A percentile compares a stretch with the other conserved stretches of the same genome.
These are phyloP conservation scores for Hybos culiciformis DNA, from an alignment of 2,888 invertebrate genomes.

Conservation along the genomic window DNA sequence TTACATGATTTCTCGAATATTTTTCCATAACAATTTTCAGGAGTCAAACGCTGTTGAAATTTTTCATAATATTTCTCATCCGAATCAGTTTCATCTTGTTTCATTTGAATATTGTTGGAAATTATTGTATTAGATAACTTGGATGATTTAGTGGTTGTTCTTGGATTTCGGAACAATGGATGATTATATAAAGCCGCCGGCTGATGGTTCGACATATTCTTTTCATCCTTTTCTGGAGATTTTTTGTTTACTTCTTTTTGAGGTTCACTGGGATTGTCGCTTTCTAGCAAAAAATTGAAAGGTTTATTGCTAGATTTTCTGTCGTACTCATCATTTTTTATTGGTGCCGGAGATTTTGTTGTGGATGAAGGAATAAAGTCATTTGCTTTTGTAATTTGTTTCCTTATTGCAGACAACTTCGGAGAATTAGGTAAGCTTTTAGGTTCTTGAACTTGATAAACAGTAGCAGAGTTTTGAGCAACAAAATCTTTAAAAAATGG, in stretches of 20 bases:
- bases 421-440: slow-evolving; percentile 43
- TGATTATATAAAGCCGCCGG: slow-evolving; percentile 46
- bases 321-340: no score
- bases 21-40: slow-evolving; percentile 17
- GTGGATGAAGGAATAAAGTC: no score
- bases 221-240: not conserved
- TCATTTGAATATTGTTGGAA: no score
- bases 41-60: slow-evolving; percentile 13
- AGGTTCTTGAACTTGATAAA: slow-evolving; percentile 27
- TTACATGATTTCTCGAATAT: slow-evolving; percentile 24
- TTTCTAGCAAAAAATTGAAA: no score
- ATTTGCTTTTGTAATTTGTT: no score
- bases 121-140: no score
- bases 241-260: not conserved
- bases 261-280: no score
- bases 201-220: not conserved
- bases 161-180: slow-evolving; percentile 42
- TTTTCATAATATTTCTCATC: not conserved
- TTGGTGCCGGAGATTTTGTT: no score
- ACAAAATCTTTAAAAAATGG: slow-evolving; percentile 41
- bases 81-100: no score
- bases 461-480: no score
- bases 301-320: no score
- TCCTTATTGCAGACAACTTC: slow-evolving; percentile 29
- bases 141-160: no score